phyloP scores from a whole-genome alignment of 2,113 vertebrate species.

The Lichenostomus cassidix region DNA sequence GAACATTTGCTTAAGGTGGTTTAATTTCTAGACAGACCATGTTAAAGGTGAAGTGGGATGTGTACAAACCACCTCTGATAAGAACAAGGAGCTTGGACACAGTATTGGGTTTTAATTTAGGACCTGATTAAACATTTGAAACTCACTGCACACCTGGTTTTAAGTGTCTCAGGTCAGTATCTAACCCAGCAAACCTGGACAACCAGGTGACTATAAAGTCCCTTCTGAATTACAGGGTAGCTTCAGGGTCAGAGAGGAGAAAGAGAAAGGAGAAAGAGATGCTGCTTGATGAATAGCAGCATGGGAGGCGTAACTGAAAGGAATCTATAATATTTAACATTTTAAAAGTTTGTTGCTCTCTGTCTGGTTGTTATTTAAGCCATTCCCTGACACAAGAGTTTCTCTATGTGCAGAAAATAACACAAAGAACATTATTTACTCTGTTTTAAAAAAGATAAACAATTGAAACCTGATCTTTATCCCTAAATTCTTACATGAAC shows the following conservation, averaged over 20 bases:
- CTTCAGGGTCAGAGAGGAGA: not conserved
- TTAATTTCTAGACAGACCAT: not conserved
- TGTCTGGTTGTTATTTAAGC: not conserved
- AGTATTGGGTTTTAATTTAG: not conserved
- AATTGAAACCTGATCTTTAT: not conserved
- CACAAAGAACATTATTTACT: rapidly evolving
- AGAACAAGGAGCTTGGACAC: not conserved
- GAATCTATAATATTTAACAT: not conserved
- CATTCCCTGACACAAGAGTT: not conserved
- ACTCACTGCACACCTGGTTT: not conserved
- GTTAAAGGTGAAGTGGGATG: not conserved
- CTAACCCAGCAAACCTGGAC: not conserved
- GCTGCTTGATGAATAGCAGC: not conserved
- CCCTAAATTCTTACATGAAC: not conserved
- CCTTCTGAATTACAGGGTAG: not conserved
- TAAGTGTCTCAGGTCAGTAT: not conserved
- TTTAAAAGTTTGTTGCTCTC: not conserved
- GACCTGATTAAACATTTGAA: not conserved
- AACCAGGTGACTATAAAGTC: not conserved
- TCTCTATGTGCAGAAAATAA: not conserved
- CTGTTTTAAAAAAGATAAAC: not conserved
- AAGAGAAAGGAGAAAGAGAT: not conserved
- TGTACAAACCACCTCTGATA: not conserved
- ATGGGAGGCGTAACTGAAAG: not conserved
- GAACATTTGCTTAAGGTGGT: not conserved